A percentile compares a stretch with the other conserved stretches of the same genome.
These are phyloP conservation scores for Mustela lutreola DNA, from an alignment of 2,113 vertebrate species.

Conservation along the genomic window DNA sequence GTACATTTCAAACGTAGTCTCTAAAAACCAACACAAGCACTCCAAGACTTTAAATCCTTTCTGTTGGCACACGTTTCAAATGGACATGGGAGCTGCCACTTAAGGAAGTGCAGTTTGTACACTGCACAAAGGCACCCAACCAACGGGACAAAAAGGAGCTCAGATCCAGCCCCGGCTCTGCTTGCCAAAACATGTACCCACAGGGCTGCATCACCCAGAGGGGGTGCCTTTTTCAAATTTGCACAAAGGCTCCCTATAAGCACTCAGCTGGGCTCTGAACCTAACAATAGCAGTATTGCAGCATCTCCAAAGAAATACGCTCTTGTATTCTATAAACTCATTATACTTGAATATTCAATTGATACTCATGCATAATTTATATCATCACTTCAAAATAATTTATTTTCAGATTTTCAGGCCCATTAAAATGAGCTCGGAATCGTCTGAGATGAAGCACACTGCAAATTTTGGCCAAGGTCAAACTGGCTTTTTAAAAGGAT, in stretches of 20 bases:
- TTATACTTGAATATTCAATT: conserved; percentile 73
- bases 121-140: conserved; percentile 53
- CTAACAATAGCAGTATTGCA: conserved; percentile 81
- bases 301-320: conserved; percentile 74
- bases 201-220: conserved; percentile 50
- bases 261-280: conserved; percentile 75
- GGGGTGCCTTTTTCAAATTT: conserved; percentile 69
- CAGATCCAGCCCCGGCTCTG: conserved; percentile 23
- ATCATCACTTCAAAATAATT: conserved; percentile 69
- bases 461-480: conserved; percentile 38
- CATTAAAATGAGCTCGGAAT: conserved; percentile 44
- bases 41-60: conserved; percentile 30
- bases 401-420: conserved; percentile 64
- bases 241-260: conserved; percentile 79
- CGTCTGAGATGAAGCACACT: background rate
- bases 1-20: conserved; percentile 5
- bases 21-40: background rate
- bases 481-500: conserved; percentile 34
- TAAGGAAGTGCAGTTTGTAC: background rate
- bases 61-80: conserved; percentile 2
- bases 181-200: conserved; percentile 61
- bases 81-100: conserved; percentile 15
- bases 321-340: conserved; percentile 78
- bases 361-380: conserved; percentile 78
- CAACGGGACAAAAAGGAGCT: conserved; percentile 63